A percentile compares a stretch with the other conserved stretches of the same genome.
Conservation (phyloP, 2,113 vertebrate species). For the Stegostoma tigrinum region DNA sequence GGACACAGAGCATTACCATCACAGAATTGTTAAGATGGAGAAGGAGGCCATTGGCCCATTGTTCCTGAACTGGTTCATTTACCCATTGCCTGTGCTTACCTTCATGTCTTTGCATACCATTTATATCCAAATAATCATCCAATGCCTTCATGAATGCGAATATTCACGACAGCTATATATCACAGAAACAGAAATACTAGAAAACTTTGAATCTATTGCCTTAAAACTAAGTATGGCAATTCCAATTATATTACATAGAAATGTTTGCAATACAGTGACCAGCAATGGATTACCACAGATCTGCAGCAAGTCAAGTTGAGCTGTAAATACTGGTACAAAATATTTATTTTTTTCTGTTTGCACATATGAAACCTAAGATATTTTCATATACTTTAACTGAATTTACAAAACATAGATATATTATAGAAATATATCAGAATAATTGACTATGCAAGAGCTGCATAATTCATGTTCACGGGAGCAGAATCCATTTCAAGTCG, state of each 20-base stretch:
- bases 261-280: neutral
- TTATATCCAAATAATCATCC: no score
- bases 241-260: neutral
- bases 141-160: neutral
- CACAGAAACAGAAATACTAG: neutral
- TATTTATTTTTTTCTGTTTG: neutral
- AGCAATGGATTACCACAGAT: neutral
- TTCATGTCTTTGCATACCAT: no score
- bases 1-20: neutral
- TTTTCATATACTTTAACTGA: slow-evolving; percentile 1
- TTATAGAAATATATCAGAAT: neutral
- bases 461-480: neutral
- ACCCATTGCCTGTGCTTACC: no score
- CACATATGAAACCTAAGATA: neutral
- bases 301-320: neutral
- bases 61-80: no score
- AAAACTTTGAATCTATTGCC: neutral
- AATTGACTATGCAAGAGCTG: neutral
- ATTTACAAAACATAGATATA: neutral
- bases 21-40: no score
- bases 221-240: neutral
- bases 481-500: neutral
- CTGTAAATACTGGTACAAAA: neutral
- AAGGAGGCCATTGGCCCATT: no score
- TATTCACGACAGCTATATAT: neutral